Evolutionary conservation across 1,140 invertebrate genomes (phyloP), one percentile per base, ranked within the genome.

Genomic region (Psilanteris sp.): DNA sequence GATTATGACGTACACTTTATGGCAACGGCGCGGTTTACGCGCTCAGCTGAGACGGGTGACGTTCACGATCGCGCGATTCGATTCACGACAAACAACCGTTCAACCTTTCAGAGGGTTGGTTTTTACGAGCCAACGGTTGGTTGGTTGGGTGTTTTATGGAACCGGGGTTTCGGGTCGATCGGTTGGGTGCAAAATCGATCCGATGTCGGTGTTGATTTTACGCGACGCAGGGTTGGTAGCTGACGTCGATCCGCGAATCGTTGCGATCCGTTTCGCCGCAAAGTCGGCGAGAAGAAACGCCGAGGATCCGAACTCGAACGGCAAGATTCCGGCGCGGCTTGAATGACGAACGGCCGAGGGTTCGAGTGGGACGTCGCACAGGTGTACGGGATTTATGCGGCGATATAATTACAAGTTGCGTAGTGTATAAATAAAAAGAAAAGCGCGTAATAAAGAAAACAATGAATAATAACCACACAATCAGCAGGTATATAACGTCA

Each of bases 401-500:
- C 48, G 55, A 71, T 61, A 62, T 62, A 71, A 71, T 71, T 62
- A 62, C 55, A 61, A 71, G 55, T 62, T 36, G 55, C 39, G 37
- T 71, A 54, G n/a, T n/a, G n/a, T 62, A 55, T 54, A 61, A 54
- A 71, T 52, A 57, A 54, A 71, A 37, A 24, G 26, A 59, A 43
- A 59, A 44, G 32, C 34, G 26, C 52, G 54, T 78, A 64, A 78
- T 75, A 68, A 76, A 67, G 66, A 73, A 62, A 68, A 74, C 62
- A 71, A 70, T 57, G 66, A 62, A 75, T 76, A 67, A 72, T 79
- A 72, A 71, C 66, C 67, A 48, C 61, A 71, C 67, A 79, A 75
- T 71, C 61, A 67, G 62, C 57, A 74, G 39, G 46, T 66, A 62
- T 61, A 61, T 64, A 67, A 61, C 55, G 27, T 62, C 39, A 61